A percentile compares a stretch with the other conserved stretches of the same genome.
Evolutionary conservation across 2,888 invertebrate species (phyloP).

Genomic region (Endotricha flammealis): DNA sequence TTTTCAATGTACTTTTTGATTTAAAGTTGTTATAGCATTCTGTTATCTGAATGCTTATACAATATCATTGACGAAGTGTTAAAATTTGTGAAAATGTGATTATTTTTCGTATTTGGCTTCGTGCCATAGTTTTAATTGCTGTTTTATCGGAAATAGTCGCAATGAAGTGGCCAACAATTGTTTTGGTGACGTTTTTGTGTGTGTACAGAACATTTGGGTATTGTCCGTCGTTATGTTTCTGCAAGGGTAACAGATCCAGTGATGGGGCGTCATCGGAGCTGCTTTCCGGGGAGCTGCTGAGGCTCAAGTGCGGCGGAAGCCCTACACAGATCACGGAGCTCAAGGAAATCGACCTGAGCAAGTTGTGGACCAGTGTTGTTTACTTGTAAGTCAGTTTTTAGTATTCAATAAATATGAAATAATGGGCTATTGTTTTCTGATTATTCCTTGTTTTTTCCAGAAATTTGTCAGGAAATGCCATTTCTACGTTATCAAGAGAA

Average conservation of each 20-base stretch:
- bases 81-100: slow-evolving; percentile 70
- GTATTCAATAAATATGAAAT: slow-evolving; percentile 1
- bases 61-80: slow-evolving; percentile 41
- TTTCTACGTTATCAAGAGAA: slow-evolving; percentile 78
- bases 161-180: slow-evolving; percentile 52
- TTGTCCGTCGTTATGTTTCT: slow-evolving; percentile 74
- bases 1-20: not conserved
- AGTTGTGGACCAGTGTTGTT: slow-evolving; percentile 78
- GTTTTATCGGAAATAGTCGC: slow-evolving; percentile 51
- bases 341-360: slow-evolving; percentile 80
- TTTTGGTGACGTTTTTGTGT: slow-evolving; percentile 43
- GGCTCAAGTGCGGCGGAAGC: slow-evolving; percentile 80
- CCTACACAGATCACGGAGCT: slow-evolving; percentile 78
- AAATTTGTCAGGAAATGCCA: slow-evolving; percentile 82
- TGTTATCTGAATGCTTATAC: not conserved
- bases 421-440: slow-evolving; percentile 5
- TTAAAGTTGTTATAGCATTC: not conserved
- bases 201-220: slow-evolving; percentile 40
- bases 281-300: slow-evolving; percentile 76
- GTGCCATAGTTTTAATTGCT: slow-evolving; percentile 65
- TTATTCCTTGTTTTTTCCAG: slow-evolving; percentile 57
- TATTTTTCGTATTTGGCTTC: slow-evolving; percentile 66
- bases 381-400: slow-evolving; percentile 78
- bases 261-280: slow-evolving; percentile 72
- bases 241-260: slow-evolving; percentile 76